Percentiles rank a stretch among this genome's conserved stretches.
phyloP scores from a whole-genome alignment of 2,888 invertebrate genomes.

The Polydrusus pterygomalis region DNA sequence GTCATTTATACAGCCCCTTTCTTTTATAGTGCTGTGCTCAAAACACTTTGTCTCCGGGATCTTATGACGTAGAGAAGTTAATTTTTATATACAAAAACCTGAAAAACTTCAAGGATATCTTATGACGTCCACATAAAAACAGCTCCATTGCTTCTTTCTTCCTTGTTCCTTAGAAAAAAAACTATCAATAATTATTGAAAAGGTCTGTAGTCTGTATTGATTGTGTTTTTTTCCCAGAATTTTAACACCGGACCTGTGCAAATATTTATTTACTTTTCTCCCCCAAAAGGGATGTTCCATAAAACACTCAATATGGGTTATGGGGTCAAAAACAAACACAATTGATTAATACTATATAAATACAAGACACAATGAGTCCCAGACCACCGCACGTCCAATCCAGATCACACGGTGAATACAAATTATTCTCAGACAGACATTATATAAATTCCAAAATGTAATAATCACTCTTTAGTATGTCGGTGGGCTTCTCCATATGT shows the following conservation, averaged over 20 bases:
- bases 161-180: neutral
- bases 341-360: slow-evolving; percentile 56
- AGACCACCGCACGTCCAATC: slow-evolving; percentile 49
- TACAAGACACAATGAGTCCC: slow-evolving; percentile 55
- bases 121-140: too few species aligned
- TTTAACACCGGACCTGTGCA: too few species aligned
- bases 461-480: slow-evolving; percentile 51
- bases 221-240: too few species aligned
- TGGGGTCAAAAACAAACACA: slow-evolving; percentile 58
- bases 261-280: too few species aligned
- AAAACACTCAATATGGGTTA: slow-evolving; percentile 42
- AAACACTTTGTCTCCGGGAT: too few species aligned
- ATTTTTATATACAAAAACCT: too few species aligned
- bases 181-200: too few species aligned
- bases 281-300: neutral
- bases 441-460: slow-evolving; percentile 62
- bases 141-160: neutral
- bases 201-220: too few species aligned
- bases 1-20: too few species aligned
- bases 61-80: too few species aligned
- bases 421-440: slow-evolving; percentile 52
- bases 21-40: too few species aligned
- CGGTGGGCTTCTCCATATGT: slow-evolving; percentile 21
- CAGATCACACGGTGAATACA: slow-evolving; percentile 42
- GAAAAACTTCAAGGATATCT: too few species aligned